Conservation (phyloP, 2,888 invertebrate genomes). For the Parnassius smintheus region DNA sequence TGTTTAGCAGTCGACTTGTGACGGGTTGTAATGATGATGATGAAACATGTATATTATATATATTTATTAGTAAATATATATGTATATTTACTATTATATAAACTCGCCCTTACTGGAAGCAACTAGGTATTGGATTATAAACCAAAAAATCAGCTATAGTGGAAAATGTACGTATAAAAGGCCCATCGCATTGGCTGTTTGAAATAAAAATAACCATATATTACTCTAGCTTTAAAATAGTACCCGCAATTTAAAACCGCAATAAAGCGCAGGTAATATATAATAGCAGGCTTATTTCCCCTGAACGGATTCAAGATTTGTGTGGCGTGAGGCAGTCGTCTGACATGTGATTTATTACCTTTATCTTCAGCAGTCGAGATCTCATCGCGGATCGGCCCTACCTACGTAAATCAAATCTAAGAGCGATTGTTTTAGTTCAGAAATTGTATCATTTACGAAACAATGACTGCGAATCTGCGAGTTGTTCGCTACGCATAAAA, state of each 20-base stretch:
- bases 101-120: no score
- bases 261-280: constrained; percentile 36
- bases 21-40: no score
- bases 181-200: constrained; percentile 4
- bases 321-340: constrained; percentile 63
- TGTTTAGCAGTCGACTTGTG: no score
- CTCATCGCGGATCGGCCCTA: constrained; percentile 32
- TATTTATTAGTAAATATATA: no score
- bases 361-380: constrained; percentile 52
- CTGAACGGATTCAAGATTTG: constrained; percentile 47
- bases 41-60: no score
- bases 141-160: no score
- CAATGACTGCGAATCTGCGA: neutral
- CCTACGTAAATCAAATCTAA: constrained; percentile 65
- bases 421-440: constrained; percentile 48
- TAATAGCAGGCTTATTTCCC: constrained; percentile 46
- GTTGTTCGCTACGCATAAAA: neutral
- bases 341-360: constrained; percentile 75
- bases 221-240: constrained; percentile 24
- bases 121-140: no score
- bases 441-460: constrained; percentile 23
- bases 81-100: no score
- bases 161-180: neutral
- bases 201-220: constrained; percentile 21
- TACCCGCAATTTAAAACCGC: constrained; percentile 26